Conservation (phyloP, 1,140 invertebrate genomes). For the Anagrus nilaparvatae region DNA sequence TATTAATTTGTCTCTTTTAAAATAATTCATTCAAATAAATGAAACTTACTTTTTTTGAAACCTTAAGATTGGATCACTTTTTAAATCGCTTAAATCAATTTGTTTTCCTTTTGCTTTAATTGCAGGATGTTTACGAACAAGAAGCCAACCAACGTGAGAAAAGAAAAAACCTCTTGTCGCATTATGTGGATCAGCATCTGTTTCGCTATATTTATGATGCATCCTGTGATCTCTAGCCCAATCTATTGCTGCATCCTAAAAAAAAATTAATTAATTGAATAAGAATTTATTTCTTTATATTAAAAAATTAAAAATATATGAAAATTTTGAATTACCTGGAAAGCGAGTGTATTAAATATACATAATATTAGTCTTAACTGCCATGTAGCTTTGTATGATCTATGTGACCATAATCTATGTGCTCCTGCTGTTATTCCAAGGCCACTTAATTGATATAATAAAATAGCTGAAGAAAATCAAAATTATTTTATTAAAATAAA, state of each 20-base stretch:
- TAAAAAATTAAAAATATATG: too few relatives aligned
- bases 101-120: slow-evolving; percentile 77
- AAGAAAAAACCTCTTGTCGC: slow-evolving; percentile 93
- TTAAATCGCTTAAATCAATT: slow-evolving; percentile 81
- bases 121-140: slow-evolving; percentile 84
- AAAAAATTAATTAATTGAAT: slow-evolving; percentile 12
- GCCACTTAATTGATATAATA: slow-evolving; percentile 60
- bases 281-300: too few relatives aligned
- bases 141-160: slow-evolving; percentile 88
- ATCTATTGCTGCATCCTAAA: slow-evolving; percentile 82
- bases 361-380: slow-evolving; percentile 71
- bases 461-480: slow-evolving; percentile 46
- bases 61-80: slow-evolving; percentile 68
- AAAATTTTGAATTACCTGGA: too few relatives aligned
- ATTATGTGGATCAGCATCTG: slow-evolving; percentile 93
- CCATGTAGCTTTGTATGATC: slow-evolving; percentile 87
- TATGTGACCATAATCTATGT: slow-evolving; percentile 89
- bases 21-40: too few relatives aligned
- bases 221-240: slow-evolving; percentile 92
- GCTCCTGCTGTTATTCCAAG: slow-evolving; percentile 87
- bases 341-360: slow-evolving; percentile 73
- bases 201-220: slow-evolving; percentile 95
- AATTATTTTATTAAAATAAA: not conserved
- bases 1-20: slow-evolving; percentile 11
- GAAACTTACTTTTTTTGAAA: slow-evolving; percentile 75